A percentile compares a stretch with the other conserved stretches of the same genome.
These are phyloP conservation scores for Musca vetustissima DNA, from an alignment of 1,140 invertebrate genomes.

Conservation along the genomic window DNA sequence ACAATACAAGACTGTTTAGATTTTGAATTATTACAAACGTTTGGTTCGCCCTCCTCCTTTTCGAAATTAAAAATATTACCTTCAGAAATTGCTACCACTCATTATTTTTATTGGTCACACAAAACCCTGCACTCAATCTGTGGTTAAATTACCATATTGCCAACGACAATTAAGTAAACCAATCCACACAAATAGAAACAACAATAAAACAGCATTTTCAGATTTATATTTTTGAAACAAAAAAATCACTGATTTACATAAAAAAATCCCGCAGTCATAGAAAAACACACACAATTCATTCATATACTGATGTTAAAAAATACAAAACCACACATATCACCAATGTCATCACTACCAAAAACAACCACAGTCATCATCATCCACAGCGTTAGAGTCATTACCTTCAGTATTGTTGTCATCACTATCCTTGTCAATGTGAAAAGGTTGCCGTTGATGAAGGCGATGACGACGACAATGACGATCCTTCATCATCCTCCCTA, in stretches of 20 bases:
- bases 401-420: no score
- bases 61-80: no score
- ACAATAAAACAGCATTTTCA: neutral
- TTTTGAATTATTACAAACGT: no score
- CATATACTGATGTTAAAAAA: neutral
- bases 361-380: neutral
- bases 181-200: neutral
- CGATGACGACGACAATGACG: no score
- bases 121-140: constrained; percentile 23
- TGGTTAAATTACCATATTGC: constrained; percentile 15
- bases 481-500: no score
- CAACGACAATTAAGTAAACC: constrained; percentile 9
- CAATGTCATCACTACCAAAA: neutral
- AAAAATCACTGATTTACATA: neutral
- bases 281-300: constrained; percentile 13
- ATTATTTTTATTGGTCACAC: no score
- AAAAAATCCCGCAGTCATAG: neutral
- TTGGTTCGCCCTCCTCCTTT: no score
- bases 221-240: neutral
- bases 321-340: neutral
- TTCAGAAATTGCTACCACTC: no score
- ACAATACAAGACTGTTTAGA: no score
- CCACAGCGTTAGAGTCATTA: no score
- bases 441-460: no score
- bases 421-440: no score